Percentiles rank a stretch among this genome's conserved stretches.
Conservation (phyloP, 2,888 invertebrate species). For the Netelia virgata region DNA sequence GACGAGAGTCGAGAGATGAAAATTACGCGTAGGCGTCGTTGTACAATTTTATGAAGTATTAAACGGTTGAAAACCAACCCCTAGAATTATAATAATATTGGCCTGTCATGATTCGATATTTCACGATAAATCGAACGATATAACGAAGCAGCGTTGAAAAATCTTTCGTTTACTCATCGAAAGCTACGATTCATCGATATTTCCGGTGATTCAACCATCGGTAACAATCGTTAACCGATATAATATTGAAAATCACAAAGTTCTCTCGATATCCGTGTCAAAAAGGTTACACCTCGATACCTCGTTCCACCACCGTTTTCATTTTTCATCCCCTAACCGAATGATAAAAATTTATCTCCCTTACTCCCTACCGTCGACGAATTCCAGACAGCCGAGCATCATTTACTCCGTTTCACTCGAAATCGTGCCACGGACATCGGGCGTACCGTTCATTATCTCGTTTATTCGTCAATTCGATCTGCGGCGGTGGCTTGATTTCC, state of each 20-base stretch:
- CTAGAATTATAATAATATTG: background rate
- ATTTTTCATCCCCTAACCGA: background rate
- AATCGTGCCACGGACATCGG: background rate
- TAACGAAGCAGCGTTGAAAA: background rate
- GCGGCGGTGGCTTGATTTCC: constrained; percentile 27
- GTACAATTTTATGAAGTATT: background rate
- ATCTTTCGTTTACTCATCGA: background rate
- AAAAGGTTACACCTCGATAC: background rate
- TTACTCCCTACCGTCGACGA: background rate
- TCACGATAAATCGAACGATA: background rate
- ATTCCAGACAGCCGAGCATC: background rate
- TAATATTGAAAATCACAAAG: no score
- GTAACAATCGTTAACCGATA: no score
- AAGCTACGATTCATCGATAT: no score
- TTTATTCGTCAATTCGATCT: constrained; percentile 8
- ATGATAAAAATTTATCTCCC: no score
- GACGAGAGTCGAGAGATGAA: background rate
- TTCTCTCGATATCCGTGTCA: no score
- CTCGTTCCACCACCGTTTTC: background rate
- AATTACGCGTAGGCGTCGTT: background rate
- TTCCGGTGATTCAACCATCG: no score
- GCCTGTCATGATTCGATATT: background rate
- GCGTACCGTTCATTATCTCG: constrained; percentile 14
- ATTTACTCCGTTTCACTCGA: background rate
- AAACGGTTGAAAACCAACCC: background rate